Percentiles rank a stretch among this genome's conserved stretches.
phyloP scores from a whole-genome alignment of 2,113 vertebrate species.

The Chaenogobius annularis region DNA sequence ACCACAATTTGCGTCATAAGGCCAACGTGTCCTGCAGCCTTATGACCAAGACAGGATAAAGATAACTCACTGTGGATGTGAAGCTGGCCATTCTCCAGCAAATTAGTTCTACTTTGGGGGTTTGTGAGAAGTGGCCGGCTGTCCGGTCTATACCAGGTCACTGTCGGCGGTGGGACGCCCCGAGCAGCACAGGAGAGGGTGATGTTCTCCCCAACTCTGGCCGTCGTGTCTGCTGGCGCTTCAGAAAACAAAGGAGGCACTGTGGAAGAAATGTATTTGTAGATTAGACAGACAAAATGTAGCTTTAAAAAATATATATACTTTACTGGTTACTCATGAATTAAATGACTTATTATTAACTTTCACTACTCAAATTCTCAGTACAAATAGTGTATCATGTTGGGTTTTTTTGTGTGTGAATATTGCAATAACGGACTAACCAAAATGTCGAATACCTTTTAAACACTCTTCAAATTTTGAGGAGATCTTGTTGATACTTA shows the following conservation, averaged over 20 bases:
- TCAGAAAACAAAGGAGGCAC: slow-evolving; percentile 81
- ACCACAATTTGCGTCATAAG: slow-evolving; percentile 22
- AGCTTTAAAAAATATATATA: too few relatives aligned
- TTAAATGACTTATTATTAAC: too few relatives aligned
- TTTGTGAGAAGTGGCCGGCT: slow-evolving; percentile 59
- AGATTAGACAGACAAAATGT: too few relatives aligned
- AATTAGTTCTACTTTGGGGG: slow-evolving; percentile 41
- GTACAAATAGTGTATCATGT: too few relatives aligned
- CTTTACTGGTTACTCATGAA: not conserved
- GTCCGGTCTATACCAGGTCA: slow-evolving; percentile 81
- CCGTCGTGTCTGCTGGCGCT: slow-evolving; percentile 69
- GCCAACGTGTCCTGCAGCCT: slow-evolving; percentile 5
- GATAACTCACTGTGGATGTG: slow-evolving; percentile 84
- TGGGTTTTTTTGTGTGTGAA: too few relatives aligned
- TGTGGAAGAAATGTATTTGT: slow-evolving; percentile 46
- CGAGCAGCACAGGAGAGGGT: slow-evolving; percentile 75
- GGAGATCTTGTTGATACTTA: slow-evolving; percentile 46
- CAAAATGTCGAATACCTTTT: too few relatives aligned
- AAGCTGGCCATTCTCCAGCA: slow-evolving; percentile 74
- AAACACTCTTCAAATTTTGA: too few relatives aligned
- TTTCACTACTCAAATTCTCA: too few relatives aligned
- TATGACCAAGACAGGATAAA: slow-evolving; percentile 17
- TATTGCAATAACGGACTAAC: too few relatives aligned
- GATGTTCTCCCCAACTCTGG: slow-evolving; percentile 75
- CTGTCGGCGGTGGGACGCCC: slow-evolving; percentile 75